A percentile compares a stretch with the other conserved stretches of the same genome.
Conservation (phyloP, 2,797 vertebrate species). For the Chaetophractus vellerosus region DNA sequence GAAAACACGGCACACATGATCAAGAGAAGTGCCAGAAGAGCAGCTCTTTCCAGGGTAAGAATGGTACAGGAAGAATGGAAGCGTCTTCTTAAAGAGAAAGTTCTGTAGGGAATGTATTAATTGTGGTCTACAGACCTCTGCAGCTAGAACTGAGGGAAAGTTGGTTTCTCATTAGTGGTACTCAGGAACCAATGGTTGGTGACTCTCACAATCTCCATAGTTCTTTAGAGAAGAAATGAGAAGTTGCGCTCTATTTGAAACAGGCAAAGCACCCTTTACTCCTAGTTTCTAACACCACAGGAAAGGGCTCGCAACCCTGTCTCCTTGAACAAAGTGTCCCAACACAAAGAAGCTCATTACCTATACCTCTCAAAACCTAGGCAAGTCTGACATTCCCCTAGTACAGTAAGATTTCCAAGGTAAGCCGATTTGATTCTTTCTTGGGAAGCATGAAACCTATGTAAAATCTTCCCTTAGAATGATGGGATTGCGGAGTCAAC, state of each 20-base stretch:
- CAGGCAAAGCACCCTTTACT: not conserved
- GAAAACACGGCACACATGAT: not conserved
- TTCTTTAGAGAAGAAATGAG: not conserved
- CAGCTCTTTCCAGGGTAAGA: not conserved
- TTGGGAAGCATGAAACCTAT: not conserved
- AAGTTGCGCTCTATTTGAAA: not conserved
- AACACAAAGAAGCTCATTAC: not conserved
- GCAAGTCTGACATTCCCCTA: constrained; percentile 28
- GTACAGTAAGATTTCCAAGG: not conserved
- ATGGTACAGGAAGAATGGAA: not conserved
- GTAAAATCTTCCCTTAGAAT: not conserved
- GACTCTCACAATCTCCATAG: not conserved
- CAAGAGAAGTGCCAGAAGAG: not conserved
- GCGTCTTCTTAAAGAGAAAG: not conserved
- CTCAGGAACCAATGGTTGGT: not conserved
- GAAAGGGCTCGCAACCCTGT: not conserved
- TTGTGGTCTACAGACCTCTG: not conserved
- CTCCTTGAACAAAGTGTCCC: constrained; percentile 43
- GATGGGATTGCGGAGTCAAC: constrained; percentile 5
- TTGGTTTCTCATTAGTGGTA: not conserved
- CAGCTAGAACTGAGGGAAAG: not conserved
- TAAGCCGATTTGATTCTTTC: not conserved
- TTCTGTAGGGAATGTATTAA: not conserved
- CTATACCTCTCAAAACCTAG: constrained; percentile 23
- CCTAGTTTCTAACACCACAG: not conserved